phyloP scores from a whole-genome alignment of 2,797 vertebrate genomes.

The Ammospiza maritima region DNA sequence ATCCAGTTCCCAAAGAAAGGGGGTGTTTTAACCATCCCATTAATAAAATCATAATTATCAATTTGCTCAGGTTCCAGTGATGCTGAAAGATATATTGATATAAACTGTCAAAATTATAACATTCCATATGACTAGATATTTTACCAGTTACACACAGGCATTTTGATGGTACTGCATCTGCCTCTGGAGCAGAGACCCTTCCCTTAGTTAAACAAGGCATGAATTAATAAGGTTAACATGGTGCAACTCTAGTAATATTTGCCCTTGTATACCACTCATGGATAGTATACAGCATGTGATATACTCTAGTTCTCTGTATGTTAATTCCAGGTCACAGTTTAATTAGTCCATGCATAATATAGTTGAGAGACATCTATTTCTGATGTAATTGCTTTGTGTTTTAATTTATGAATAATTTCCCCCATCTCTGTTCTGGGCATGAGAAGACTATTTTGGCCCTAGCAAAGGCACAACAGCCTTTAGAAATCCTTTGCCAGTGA shows the following conservation, averaged over 20 bases:
- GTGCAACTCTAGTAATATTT: constrained; percentile 31
- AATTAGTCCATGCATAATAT: constrained; percentile 40
- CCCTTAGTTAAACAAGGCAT: constrained; percentile 41
- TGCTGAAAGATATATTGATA: background rate
- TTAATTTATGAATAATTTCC: constrained; percentile 21
- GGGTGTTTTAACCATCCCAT: background rate
- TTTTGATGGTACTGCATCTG: background rate
- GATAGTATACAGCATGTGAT: constrained; percentile 28
- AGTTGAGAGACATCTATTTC: constrained; percentile 45
- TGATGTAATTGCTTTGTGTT: constrained; percentile 52
- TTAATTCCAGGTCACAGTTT: constrained; percentile 51
- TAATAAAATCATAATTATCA: constrained; percentile 50
- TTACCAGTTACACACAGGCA: rapidly evolving
- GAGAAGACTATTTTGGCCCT: background rate
- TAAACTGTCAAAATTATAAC: background rate
- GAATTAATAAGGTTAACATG: constrained; percentile 65
- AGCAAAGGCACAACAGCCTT: constrained; percentile 44
- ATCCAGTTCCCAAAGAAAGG: background rate
- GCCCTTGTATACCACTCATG: constrained; percentile 48
- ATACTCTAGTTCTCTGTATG: constrained; percentile 12
- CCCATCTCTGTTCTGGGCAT: background rate
- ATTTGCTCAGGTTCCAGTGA: background rate
- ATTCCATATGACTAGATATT: background rate
- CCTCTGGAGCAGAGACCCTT: background rate
- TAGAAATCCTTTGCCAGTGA: constrained; percentile 10